These are phyloP conservation scores for Brachyalestes nurse DNA, from an alignment of 2,797 vertebrate genomes.

Conservation along the genomic window DNA sequence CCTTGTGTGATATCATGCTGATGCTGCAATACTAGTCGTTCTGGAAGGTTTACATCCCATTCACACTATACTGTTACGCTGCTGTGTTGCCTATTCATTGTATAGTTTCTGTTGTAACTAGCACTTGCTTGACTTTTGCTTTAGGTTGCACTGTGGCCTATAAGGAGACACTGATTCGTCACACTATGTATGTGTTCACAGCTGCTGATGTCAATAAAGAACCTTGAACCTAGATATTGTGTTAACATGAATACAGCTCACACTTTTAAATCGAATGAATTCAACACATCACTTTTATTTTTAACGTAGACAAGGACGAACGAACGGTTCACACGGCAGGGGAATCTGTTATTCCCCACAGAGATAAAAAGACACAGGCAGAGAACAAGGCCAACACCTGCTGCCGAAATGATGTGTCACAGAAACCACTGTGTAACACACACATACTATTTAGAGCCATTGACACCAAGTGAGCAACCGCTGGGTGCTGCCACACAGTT, in stretches of 20 bases:
- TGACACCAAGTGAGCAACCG: not conserved
- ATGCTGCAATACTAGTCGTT: too few species aligned
- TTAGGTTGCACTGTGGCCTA: too few species aligned
- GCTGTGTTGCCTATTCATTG: too few species aligned
- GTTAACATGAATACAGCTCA: not conserved
- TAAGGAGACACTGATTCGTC: too few species aligned
- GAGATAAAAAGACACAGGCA: not conserved
- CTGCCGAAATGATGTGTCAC: not conserved
- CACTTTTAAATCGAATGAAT: not conserved
- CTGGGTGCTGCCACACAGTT: not conserved
- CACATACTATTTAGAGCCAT: not conserved
- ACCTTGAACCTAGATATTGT: too few species aligned
- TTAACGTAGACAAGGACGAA: not conserved
- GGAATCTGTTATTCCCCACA: constrained; percentile 36
- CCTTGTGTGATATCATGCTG: too few species aligned
- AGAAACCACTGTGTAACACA: constrained; percentile 28
- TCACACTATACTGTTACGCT: too few species aligned
- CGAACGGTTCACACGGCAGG: not conserved
- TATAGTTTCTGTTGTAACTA: too few species aligned
- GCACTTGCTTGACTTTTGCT: too few species aligned
- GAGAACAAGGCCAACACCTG: constrained; percentile 39
- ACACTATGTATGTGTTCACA: too few species aligned
- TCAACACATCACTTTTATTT: not conserved
- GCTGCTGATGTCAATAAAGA: too few species aligned
- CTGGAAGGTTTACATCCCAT: too few species aligned